These are phyloP conservation scores for Nymphalis urticae DNA, from an alignment of 2,888 invertebrate genomes.

Conservation along the genomic window DNA sequence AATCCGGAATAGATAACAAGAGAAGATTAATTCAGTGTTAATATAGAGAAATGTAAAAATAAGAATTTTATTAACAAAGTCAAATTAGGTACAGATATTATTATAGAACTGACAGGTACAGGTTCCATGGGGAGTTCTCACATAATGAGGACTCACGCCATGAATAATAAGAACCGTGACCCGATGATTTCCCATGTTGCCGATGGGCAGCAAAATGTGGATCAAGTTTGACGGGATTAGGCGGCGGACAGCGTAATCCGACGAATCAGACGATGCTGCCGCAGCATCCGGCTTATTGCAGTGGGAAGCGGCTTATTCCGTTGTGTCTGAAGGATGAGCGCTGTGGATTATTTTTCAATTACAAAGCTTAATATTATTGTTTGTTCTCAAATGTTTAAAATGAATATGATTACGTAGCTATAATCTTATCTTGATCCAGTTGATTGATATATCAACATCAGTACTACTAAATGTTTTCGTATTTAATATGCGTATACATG, in stretches of 20 bases:
- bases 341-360: not conserved
- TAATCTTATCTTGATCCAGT: not conserved
- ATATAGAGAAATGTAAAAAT: not conserved
- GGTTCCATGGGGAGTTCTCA: conserved; percentile 6
- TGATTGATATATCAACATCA: too few relatives aligned
- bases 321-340: conserved; percentile 24
- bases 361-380: not conserved
- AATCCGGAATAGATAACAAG: too few relatives aligned
- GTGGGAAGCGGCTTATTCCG: conserved; percentile 25
- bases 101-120: conserved; percentile 1
- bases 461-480: too few relatives aligned
- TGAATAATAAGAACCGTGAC: conserved; percentile 32
- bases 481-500: too few relatives aligned
- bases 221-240: conserved; percentile 34
- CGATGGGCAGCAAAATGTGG: conserved; percentile 19
- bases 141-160: conserved; percentile 22
- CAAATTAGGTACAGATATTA: conserved; percentile 11
- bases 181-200: conserved; percentile 34
- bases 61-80: not conserved
- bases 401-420: not conserved
- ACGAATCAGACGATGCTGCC: conserved; percentile 22
- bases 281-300: conserved; percentile 29
- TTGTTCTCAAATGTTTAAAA: not conserved
- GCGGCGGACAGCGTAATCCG: conserved; percentile 29
- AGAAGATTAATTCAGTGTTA: too few relatives aligned